Evolutionary conservation across 2,113 vertebrate genomes (phyloP), one percentile per base, ranked within the genome.

Genomic region (Oncorhynchus clarkii): DNA sequence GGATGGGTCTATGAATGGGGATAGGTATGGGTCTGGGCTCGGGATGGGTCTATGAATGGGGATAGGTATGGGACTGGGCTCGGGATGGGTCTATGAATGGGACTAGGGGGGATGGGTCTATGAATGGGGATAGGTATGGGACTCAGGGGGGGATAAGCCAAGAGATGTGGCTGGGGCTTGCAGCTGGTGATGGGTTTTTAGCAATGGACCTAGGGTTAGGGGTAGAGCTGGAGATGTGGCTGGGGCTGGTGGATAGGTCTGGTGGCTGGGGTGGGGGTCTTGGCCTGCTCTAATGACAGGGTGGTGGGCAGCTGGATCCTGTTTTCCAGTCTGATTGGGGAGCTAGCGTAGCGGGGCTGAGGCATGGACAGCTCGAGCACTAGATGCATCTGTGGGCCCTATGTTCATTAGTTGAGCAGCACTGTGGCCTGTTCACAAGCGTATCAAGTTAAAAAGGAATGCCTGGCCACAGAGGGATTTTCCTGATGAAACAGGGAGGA

Each of bases 391-490:
- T 89, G 89, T 84, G 86, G 86, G 87, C 65, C 83, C 88, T 86
- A 85, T 87, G 90, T 91, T 93, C 91, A 93, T 93, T 92, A 92
- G 90, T 81, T 82, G 78, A 82, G 86, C 85, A 89, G 85, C 83
- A 78, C 80, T 82, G 81, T 80, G 90, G 88, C 86, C 59, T 88
- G 89, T 91, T 91, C 91, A 91, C 92, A 93, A 92, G 90, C 91
- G 82, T 93, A 93, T 93, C 92, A 90, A 90, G 90, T 93, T 93
- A 88, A 90, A 93, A 93, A 90, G 92, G 84, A 90, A 88, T 83
- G 87, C 78, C 81, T 87, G 84, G 82, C 89, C 89, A 84, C 91
- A 90, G 88, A 86, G 91, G 90, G 90, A 89, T 90, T 91, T 90
- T 88, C 85, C 87, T 88, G 73, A 82, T 78, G 78, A 83, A 78